These are phyloP conservation scores for Onychostruthus taczanowskii DNA, from an alignment of 2,113 vertebrate genomes.

Conservation along the genomic window DNA sequence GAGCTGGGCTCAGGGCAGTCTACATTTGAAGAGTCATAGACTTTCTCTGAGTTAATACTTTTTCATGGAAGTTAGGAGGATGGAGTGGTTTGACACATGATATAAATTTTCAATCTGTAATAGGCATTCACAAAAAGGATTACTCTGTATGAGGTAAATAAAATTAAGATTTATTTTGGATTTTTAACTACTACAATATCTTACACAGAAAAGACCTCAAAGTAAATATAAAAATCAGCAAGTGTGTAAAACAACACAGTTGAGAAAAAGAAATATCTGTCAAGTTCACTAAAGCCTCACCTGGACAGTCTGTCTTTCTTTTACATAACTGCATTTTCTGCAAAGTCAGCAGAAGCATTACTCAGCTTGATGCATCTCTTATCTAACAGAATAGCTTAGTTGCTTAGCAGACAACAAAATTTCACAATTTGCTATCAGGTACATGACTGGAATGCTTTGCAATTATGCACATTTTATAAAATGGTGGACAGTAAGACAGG, in stretches of 20 bases:
- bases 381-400: not conserved
- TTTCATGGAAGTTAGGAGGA: not conserved
- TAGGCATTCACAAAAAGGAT: not conserved
- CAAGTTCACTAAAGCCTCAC: not conserved
- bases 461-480: not conserved
- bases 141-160: not conserved
- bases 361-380: not conserved
- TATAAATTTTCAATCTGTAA: not conserved
- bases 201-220: not conserved
- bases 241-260: not conserved
- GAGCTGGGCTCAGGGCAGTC: not conserved
- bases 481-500: not conserved
- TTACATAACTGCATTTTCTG: not conserved
- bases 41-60: not conserved
- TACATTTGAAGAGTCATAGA: not conserved
- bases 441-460: not conserved
- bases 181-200: not conserved
- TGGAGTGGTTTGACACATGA: not conserved
- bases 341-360: not conserved
- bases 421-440: not conserved
- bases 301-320: not conserved
- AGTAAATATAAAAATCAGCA: not conserved
- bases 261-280: not conserved
- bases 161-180: not conserved
- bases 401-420: not conserved